Base-by-base conservation (phyloP, 2,888 invertebrate species). In the Oasisia sp. region DNA sequence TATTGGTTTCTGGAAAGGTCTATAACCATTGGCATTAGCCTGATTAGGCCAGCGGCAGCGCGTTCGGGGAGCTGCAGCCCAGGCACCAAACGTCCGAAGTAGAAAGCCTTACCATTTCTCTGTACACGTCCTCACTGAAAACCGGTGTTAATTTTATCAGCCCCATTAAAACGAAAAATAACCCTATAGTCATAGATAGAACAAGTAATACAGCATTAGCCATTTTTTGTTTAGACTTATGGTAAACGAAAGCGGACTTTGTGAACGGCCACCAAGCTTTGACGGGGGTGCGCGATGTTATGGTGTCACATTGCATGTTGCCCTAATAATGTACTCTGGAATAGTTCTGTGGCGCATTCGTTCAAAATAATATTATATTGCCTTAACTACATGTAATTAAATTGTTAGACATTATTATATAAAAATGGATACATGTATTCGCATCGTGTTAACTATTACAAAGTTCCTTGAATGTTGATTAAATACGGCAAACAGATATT, bases 131-230 rank as follows among this genome's bases (percentile, higher is more conserved):
- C 97, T 98, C 98, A 95, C 98, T 99, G 94, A 99, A 97, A 95
- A 98, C 97, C 94, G 98, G 98, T 93, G 99, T 98, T 94, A 99
- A 97, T 97, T 99, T 99, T 95, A 99, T 98, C 93, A 98, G 97
- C 93, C 99, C 99, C 94, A 99, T 98, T 96, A 99, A 99, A 95
- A 99, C 97, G 96, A 99, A 99, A 97, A 99, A 99, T 95, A 99
- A 97, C 93, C 99, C 99, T 96, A 99, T 97, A 92, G 99, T 97
- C 95, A 99, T 97, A 92, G 99, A 99, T 95, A 99, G 97, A 96
- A 98, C 98, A 97, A 98, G 98, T 94, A 99, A 89, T 50, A 94
- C 94, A 44, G 93, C 92, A 90, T 94, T 94, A 19, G 94, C 94
- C 94, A 94, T 94, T 27, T 89, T 92, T 92, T 32, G 45, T 91